Percentiles rank a stretch among this genome's conserved stretches.
Evolutionary conservation across 2,888 invertebrate species (phyloP).

Genomic region (Syritta pipiens): DNA sequence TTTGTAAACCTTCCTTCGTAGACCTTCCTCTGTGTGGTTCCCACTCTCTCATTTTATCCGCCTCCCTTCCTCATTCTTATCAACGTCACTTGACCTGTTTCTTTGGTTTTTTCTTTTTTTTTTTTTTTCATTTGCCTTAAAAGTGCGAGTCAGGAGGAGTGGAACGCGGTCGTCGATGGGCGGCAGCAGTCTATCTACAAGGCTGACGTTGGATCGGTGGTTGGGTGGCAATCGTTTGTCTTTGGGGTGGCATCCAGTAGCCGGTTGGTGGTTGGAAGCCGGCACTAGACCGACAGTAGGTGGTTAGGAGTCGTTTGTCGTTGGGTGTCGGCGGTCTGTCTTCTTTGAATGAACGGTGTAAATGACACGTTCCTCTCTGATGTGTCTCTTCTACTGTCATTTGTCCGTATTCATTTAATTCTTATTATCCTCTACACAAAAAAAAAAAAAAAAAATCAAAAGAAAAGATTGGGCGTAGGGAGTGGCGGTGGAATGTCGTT

Average conservation of each 20-base stretch:
- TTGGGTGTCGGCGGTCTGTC: too few species aligned
- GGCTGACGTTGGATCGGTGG: too few species aligned
- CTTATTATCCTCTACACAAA: constrained; percentile 33
- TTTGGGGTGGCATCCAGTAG: too few species aligned
- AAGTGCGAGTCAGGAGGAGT: not conserved
- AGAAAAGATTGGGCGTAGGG: too few species aligned
- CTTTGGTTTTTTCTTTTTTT: constrained; percentile 19
- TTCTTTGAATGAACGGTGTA: constrained; percentile 47
- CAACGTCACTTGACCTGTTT: constrained; percentile 62
- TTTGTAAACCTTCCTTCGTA: too few species aligned
- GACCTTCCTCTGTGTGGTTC: too few species aligned
- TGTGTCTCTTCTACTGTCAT: constrained; percentile 44
- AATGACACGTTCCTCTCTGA: constrained; percentile 58
- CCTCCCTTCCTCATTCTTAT: constrained; percentile 30
- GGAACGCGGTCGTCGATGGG: not conserved
- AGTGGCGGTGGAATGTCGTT: too few species aligned
- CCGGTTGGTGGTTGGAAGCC: not conserved
- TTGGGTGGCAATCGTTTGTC: too few species aligned
- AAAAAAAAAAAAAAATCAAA: not conserved
- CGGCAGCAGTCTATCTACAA: too few species aligned
- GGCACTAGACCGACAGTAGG: too few species aligned
- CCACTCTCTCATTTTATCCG: too few species aligned
- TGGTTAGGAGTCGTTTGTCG: not conserved
- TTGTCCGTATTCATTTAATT: constrained; percentile 52
- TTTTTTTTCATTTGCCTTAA: not conserved